Conservation (phyloP, 2,797 vertebrate genomes). For the Alfaro cultratus region DNA sequence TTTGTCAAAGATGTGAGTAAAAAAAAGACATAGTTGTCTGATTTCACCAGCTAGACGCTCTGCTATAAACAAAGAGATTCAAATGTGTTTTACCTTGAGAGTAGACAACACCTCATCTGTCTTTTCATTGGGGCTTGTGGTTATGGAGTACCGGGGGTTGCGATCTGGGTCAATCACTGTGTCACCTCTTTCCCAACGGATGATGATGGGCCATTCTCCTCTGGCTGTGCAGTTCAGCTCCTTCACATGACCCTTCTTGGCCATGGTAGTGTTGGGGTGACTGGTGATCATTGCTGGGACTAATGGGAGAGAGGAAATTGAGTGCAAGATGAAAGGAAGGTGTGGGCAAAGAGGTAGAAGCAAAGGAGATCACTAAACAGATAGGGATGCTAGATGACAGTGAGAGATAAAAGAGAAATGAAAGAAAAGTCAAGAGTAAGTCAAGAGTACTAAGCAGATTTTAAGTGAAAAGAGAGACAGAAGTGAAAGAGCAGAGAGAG, state of each 20-base stretch:
- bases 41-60: constrained; percentile 36
- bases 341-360: constrained; percentile 25
- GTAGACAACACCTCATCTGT: constrained; percentile 97
- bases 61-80: constrained; percentile 1
- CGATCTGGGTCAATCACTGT: constrained; percentile 97
- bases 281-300: constrained; percentile 99
- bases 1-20: constrained; percentile 20
- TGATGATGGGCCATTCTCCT: constrained; percentile 97
- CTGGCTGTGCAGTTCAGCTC: constrained; percentile 97
- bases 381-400: constrained; percentile 30
- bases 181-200: constrained; percentile 98
- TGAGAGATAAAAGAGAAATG: constrained; percentile 8
- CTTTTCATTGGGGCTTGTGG: constrained; percentile 95
- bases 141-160: constrained; percentile 92
- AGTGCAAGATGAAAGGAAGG: constrained; percentile 39
- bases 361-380: constrained; percentile 38
- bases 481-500: constrained; percentile 24
- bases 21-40: constrained; percentile 25
- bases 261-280: constrained; percentile 98
- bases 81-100: constrained; percentile 86
- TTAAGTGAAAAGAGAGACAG: constrained; percentile 38
- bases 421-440: constrained; percentile 25
- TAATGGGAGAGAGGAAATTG: constrained; percentile 50
- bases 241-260: constrained; percentile 96
- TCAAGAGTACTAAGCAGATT: constrained; percentile 44